Conservation (phyloP, 2,888 invertebrate genomes). For the Apodemia mormo region DNA sequence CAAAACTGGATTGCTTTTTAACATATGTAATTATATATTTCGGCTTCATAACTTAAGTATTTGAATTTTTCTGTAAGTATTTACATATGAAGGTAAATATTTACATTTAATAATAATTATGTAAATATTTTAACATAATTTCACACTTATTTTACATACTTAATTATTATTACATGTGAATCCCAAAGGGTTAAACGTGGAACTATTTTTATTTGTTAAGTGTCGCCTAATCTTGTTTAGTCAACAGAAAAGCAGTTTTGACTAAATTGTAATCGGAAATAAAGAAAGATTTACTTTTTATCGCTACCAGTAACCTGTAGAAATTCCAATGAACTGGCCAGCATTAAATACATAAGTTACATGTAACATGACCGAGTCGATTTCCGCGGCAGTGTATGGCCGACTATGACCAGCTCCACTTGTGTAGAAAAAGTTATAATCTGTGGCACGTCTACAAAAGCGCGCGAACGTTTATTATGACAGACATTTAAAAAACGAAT, state of each 20-base stretch:
- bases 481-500: constrained; percentile 19
- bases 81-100: too few relatives aligned
- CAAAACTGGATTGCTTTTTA: too few relatives aligned
- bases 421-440: constrained; percentile 16
- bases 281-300: constrained; percentile 25
- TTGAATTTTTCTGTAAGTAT: too few relatives aligned
- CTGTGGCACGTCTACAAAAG: constrained; percentile 26
- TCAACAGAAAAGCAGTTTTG: background rate
- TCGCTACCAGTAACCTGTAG: constrained; percentile 29
- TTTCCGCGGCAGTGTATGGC: constrained; percentile 34
- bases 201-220: background rate
- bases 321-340: constrained; percentile 29
- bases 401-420: constrained; percentile 29
- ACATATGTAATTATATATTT: too few relatives aligned
- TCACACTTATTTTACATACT: too few relatives aligned
- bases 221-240: background rate
- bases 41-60: too few relatives aligned
- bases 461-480: constrained; percentile 29
- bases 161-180: background rate
- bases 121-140: background rate
- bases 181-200: background rate
- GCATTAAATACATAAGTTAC: constrained; percentile 30
- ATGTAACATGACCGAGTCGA: constrained; percentile 27
- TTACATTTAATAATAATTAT: too few relatives aligned
- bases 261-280: constrained; percentile 1